Evolutionary conservation across 2,888 invertebrate genomes (phyloP).

Genomic region (Tetanocera ferruginea): DNA sequence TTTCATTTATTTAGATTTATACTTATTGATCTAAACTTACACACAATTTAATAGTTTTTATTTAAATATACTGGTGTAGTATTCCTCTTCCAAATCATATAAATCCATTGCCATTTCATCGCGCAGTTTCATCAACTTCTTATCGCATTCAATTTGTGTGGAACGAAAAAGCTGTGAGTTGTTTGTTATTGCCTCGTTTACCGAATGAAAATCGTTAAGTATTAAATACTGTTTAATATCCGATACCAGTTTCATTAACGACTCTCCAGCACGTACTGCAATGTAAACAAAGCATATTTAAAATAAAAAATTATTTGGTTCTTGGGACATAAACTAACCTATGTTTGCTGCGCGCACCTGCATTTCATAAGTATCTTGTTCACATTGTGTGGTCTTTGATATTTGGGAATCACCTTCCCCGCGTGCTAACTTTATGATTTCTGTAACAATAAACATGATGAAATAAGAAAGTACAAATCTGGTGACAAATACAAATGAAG

Average conservation of each 20-base stretch:
- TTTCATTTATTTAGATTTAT: too few relatives aligned
- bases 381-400: slow-evolving; percentile 90
- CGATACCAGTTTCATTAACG: slow-evolving; percentile 95
- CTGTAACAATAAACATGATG: slow-evolving; percentile 72
- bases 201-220: slow-evolving; percentile 97
- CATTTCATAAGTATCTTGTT: slow-evolving; percentile 97
- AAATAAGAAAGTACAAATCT: not conserved
- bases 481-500: too few relatives aligned
- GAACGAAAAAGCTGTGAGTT: slow-evolving; percentile 91
- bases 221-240: slow-evolving; percentile 98
- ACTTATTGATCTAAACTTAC: not conserved
- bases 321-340: slow-evolving; percentile 68
- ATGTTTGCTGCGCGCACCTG: slow-evolving; percentile 97
- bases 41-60: slow-evolving; percentile 48
- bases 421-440: slow-evolving; percentile 89
- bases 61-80: slow-evolving; percentile 70
- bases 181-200: slow-evolving; percentile 96
- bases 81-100: slow-evolving; percentile 70
- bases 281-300: slow-evolving; percentile 47
- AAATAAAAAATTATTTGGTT: not conserved
- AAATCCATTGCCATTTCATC: slow-evolving; percentile 95
- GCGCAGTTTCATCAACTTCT: slow-evolving; percentile 89
- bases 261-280: slow-evolving; percentile 94
- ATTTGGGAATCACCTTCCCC: slow-evolving; percentile 93
- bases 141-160: slow-evolving; percentile 93